Percentiles rank a stretch among this genome's conserved stretches.
These are phyloP conservation scores for Bambusicola thoracicus DNA, from an alignment of 2,113 vertebrate genomes.

Conservation along the genomic window DNA sequence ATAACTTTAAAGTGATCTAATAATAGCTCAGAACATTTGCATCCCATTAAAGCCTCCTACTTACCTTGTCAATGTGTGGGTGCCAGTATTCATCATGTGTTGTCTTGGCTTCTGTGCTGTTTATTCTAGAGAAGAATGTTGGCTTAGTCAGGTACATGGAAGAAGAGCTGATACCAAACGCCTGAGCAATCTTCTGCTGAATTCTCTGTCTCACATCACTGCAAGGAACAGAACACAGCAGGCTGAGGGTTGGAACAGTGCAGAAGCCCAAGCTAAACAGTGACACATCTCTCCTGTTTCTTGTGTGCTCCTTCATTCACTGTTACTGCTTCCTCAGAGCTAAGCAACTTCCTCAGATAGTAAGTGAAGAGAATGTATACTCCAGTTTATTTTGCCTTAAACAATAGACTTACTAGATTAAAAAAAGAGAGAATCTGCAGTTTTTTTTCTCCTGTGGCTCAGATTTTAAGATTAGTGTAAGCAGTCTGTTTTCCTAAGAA, in stretches of 20 bases:
- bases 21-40: not conserved
- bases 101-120: conserved; percentile 88
- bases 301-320: not conserved
- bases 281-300: not conserved
- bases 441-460: not conserved
- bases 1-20: not conserved
- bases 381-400: not conserved
- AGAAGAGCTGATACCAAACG: conserved; percentile 82
- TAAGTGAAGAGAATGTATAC: accelerated
- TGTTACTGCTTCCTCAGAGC: not conserved
- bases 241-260: not conserved
- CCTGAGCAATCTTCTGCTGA: conserved; percentile 84
- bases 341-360: not conserved
- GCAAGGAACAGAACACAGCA: not conserved
- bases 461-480: not conserved
- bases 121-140: conserved; percentile 97
- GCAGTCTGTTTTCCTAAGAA: not conserved
- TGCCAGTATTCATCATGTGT: conserved; percentile 97
- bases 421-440: not conserved
- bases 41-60: not conserved
- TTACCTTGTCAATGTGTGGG: conserved; percentile 94
- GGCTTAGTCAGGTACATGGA: conserved; percentile 93
- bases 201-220: conserved; percentile 87
- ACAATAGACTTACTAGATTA: not conserved
- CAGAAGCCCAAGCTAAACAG: not conserved